Conservation (phyloP, 2,797 vertebrate genomes). For the Spinibarbus caldwelli region DNA sequence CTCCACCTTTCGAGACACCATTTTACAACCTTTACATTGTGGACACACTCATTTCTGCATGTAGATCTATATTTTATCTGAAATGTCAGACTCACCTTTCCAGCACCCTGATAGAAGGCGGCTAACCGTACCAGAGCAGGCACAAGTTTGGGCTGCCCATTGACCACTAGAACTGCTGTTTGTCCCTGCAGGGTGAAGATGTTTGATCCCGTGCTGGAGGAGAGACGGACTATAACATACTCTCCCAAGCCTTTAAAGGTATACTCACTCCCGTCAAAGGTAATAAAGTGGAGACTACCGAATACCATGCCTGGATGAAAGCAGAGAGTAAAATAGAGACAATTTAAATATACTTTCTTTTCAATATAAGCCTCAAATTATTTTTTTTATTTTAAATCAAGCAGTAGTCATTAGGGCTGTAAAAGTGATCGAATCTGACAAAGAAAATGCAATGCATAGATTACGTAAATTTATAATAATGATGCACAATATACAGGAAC, state of each 20-base stretch:
- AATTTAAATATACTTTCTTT: background rate
- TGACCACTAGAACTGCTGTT: constrained; percentile 67
- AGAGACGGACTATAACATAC: constrained; percentile 82
- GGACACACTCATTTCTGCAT: background rate
- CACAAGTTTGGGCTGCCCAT: constrained; percentile 65
- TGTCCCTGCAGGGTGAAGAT: constrained; percentile 86
- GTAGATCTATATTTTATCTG: background rate
- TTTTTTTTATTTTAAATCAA: background rate
- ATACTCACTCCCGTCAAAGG: constrained; percentile 81
- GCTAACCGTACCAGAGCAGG: constrained; percentile 79
- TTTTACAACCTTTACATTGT: constrained; percentile 15
- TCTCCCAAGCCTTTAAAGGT: constrained; percentile 82
- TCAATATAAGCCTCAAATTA: background rate
- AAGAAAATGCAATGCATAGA: background rate
- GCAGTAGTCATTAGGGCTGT: background rate
- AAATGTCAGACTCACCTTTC: constrained; percentile 75
- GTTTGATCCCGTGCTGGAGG: constrained; percentile 79
- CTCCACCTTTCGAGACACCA: constrained; percentile 74
- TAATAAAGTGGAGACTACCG: constrained; percentile 82
- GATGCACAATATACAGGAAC: background rate
- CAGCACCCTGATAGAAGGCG: constrained; percentile 82
- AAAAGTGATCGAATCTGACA: background rate
- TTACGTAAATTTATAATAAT: background rate
- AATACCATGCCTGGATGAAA: constrained; percentile 78
- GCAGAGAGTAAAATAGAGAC: background rate